Base-by-base conservation (phyloP, 2,888 invertebrate genomes). In the Buathra laborator region DNA sequence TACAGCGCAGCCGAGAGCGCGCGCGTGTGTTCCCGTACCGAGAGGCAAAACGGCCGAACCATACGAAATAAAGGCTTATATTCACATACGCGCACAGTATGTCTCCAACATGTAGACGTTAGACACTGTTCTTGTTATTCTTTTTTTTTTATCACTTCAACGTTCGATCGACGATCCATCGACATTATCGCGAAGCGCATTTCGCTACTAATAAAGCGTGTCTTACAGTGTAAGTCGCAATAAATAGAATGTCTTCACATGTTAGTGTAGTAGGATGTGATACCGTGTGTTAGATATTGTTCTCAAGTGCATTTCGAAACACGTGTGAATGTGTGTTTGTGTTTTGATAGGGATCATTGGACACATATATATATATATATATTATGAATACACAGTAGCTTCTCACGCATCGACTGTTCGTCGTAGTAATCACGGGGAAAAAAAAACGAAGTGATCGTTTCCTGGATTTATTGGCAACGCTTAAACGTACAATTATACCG, bases 131-230 rank as follows among this genome's bases (percentile, higher is more conserved):
- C 29, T 74, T 16, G 46, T 62, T 32, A n/a, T 14, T 62, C n/a
- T 32, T 32, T 9, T 32, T 62, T 62, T 62, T 32, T 19, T 24
- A 6, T 16, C 4, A 43, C 9, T 66, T 19, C n/a, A 37, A 10
- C 48, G 64, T 74, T 74, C 48, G 75, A 66, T 75, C 16, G 24
- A 10, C 19, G n/a, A 62, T 72, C 46, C 19, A 74, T 16, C 48
- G 32, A 9, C 7, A 29, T 62, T 14, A 37, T n/a, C n/a, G 3
- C 19, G 16, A 12, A 10, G 19, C 19, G 43, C 19, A 43, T 43
- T 12, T n/a, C 56, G 59, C 72, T 43, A 43, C 43, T 14, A 44
- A 9, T 59, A 7, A 29, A 16, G n/a, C 70, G 10, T 19, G n/a
- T 19, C 16, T 43, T 2, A 12, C 7, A 56, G 71, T 56, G 71